These are phyloP conservation scores for Paralichthys olivaceus DNA, from an alignment of 2,113 vertebrate species.

Conservation along the genomic window DNA sequence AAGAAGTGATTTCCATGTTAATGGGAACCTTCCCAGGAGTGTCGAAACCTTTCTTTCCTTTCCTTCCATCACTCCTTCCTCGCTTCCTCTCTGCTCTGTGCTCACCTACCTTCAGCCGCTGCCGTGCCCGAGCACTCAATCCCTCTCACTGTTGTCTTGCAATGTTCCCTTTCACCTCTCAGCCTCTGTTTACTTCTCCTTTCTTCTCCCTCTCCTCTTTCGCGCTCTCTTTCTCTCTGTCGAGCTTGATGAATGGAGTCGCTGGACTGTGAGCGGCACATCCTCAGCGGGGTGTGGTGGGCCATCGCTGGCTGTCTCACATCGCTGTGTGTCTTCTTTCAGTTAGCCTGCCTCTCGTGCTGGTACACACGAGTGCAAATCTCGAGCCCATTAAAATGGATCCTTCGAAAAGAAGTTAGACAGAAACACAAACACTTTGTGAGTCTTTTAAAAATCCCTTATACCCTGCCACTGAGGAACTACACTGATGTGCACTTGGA, in stretches of 20 bases:
- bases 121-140: conserved; percentile 34
- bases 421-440: conserved; percentile 33
- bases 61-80: conserved; percentile 19
- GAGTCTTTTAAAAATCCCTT: conserved; percentile 33
- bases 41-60: conserved; percentile 37
- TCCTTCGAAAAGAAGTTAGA: conserved; percentile 39
- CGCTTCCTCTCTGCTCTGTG: conserved; percentile 37
- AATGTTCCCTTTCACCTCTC: conserved; percentile 66
- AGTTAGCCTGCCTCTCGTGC: conserved; percentile 9
- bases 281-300: conserved; percentile 68
- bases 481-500: conserved; percentile 52
- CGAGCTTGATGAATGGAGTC: conserved; percentile 79
- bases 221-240: conserved; percentile 52
- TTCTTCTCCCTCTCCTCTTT: conserved; percentile 24
- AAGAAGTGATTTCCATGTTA: conserved; percentile 84
- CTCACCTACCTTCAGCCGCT: conserved; percentile 48
- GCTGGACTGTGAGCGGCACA: conserved; percentile 75
- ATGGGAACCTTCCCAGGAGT: conserved; percentile 76
- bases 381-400: conserved; percentile 29
- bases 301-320: conserved; percentile 56
- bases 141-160: conserved; percentile 46
- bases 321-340: conserved; percentile 44
- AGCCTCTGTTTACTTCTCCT: conserved; percentile 69
- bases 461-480: conserved; percentile 24
- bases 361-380: conserved; percentile 35